Percentiles rank a stretch among this genome's conserved stretches.
phyloP scores from a whole-genome alignment of 1,140 invertebrate species.

The Akabosia matsudoensis region DNA sequence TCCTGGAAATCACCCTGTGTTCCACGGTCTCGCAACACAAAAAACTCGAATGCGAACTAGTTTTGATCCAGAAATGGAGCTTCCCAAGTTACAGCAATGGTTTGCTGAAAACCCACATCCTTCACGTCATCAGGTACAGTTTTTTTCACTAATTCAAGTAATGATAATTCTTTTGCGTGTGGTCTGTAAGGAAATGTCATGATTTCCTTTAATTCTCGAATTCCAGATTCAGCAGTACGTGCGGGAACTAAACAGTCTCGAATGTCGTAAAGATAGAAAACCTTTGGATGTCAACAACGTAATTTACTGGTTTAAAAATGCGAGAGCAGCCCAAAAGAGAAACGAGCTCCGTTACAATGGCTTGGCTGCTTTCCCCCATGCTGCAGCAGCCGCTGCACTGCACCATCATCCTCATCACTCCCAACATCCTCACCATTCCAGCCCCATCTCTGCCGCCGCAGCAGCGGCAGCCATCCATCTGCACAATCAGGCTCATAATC shows the following conservation, averaged over 20 bases:
- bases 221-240: constrained; percentile 89
- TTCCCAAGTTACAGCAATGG: constrained; percentile 91
- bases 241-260: constrained; percentile 83
- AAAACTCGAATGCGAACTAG: constrained; percentile 88
- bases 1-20: constrained; percentile 42
- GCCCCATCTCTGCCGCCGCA: not conserved
- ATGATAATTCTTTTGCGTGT: too few relatives aligned
- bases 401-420: constrained; percentile 36
- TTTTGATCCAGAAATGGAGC: constrained; percentile 91
- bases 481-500: constrained; percentile 23
- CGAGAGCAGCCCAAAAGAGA: constrained; percentile 69
- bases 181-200: too few relatives aligned
- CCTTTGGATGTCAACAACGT: constrained; percentile 95
- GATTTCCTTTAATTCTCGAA: too few relatives aligned
- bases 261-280: constrained; percentile 85
- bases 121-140: constrained; percentile 68
- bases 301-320: constrained; percentile 99
- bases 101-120: constrained; percentile 95
- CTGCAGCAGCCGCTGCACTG: too few relatives aligned
- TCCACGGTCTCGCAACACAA: constrained; percentile 59
- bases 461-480: constrained; percentile 5
- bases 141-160: too few relatives aligned
- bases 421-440: constrained; percentile 27
- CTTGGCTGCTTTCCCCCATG: constrained; percentile 19
- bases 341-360: constrained; percentile 47